A percentile compares a stretch with the other conserved stretches of the same genome.
Conservation (phyloP, 2,888 invertebrate genomes). For the Drosophila recens region DNA sequence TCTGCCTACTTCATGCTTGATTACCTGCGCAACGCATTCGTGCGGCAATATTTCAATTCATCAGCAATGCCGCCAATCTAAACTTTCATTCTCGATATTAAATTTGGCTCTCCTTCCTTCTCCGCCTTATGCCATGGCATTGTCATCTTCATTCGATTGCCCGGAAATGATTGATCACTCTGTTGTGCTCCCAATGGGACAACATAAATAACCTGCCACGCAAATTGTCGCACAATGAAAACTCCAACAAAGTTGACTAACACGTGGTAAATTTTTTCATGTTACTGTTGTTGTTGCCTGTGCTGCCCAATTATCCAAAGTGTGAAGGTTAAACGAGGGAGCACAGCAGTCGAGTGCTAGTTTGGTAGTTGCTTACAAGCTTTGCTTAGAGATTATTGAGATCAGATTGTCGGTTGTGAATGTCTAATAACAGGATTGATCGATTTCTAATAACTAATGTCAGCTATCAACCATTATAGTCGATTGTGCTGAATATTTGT, state of each 20-base stretch:
- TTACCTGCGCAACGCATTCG: constrained; percentile 74
- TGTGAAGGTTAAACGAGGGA: constrained; percentile 62
- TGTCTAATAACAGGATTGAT: constrained; percentile 6
- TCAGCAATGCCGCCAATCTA: constrained; percentile 67
- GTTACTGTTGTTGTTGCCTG: constrained; percentile 17
- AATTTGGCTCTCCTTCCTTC: constrained; percentile 33
- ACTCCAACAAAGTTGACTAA: constrained; percentile 35
- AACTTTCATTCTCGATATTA: constrained; percentile 75
- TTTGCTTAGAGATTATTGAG: constrained; percentile 4
- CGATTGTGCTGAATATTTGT: neutral
- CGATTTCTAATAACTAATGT: neutral
- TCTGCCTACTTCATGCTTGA: constrained; percentile 69
- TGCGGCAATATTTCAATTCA: constrained; percentile 80
- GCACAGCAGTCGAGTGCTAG: constrained; percentile 10
- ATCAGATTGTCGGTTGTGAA: constrained; percentile 10
- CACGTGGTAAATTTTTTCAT: constrained; percentile 22
- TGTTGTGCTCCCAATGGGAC: constrained; percentile 47
- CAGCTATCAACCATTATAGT: neutral
- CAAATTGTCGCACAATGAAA: constrained; percentile 62
- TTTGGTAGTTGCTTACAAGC: neutral
- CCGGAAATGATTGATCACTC: constrained; percentile 75
- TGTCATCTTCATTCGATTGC: constrained; percentile 66
- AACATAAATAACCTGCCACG: constrained; percentile 46
- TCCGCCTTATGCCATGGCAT: constrained; percentile 22
- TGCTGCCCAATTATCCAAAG: constrained; percentile 48